These are phyloP conservation scores for Anisognathus igniventris DNA, from an alignment of 2,797 vertebrate species.

Conservation along the genomic window DNA sequence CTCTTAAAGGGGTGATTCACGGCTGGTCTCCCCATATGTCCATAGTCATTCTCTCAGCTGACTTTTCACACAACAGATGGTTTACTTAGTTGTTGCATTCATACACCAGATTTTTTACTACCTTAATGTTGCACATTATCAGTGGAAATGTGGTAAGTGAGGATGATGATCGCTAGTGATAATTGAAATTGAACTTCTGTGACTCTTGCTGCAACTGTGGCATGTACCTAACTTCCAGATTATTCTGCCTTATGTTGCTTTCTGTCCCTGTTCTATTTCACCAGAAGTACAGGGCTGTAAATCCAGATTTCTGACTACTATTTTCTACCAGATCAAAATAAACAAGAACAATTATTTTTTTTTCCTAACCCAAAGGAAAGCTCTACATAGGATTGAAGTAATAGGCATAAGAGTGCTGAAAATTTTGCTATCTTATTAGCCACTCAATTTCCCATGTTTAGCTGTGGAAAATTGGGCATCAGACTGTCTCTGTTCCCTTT, in stretches of 20 bases:
- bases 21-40: slow-evolving; percentile 22
- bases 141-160: slow-evolving; percentile 29
- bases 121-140: slow-evolving; percentile 39
- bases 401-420: not conserved
- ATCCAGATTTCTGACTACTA: not conserved
- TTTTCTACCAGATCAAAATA: not conserved
- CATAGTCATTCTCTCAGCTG: slow-evolving; percentile 2
- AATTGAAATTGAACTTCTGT: slow-evolving; percentile 41
- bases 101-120: slow-evolving; percentile 47
- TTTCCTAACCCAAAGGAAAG: not conserved
- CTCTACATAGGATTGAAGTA: not conserved
- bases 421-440: not conserved
- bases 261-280: not conserved
- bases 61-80: slow-evolving; percentile 42
- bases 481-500: not conserved
- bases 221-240: not conserved
- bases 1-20: not conserved
- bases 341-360: not conserved
- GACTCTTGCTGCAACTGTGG: not conserved
- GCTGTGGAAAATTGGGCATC: not conserved
- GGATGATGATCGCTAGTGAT: slow-evolving; percentile 22
- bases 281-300: not conserved
- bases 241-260: slow-evolving; percentile 10
- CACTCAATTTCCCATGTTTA: not conserved
- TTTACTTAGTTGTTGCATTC: slow-evolving; percentile 4